A percentile compares a stretch with the other conserved stretches of the same genome.
These are phyloP conservation scores for Ips typographus DNA, from an alignment of 1,140 invertebrate species.

Conservation along the genomic window DNA sequence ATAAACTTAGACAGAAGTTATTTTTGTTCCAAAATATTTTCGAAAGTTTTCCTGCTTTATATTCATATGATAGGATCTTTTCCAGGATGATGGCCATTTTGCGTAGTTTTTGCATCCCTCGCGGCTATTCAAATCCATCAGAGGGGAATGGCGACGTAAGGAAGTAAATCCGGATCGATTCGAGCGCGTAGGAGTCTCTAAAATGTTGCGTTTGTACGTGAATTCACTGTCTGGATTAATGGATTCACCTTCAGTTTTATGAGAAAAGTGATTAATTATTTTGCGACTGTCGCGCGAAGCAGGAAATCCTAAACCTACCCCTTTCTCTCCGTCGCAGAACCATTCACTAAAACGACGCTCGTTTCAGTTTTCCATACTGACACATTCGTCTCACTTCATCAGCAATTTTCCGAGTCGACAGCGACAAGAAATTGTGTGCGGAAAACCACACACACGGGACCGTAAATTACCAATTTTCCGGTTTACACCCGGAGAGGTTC, in stretches of 20 bases:
- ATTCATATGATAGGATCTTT: too few species aligned
- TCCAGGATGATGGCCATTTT: too few species aligned
- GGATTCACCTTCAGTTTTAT: conserved; percentile 5
- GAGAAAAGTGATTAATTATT: conserved; percentile 11
- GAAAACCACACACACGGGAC: background rate
- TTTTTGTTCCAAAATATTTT: too few species aligned
- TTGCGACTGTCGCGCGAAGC: conserved; percentile 1
- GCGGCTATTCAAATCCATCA: conserved; percentile 2
- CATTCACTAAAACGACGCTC: too few species aligned
- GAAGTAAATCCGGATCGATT: conserved; percentile 9
- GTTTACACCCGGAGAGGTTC: background rate
- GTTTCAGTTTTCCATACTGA: too few species aligned
- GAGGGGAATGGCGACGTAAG: conserved; percentile 2
- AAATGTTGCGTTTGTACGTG: conserved; percentile 15
- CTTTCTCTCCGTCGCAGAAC: too few species aligned
- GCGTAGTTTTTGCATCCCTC: conserved; percentile 1
- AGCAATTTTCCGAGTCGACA: background rate
- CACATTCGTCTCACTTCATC: too few species aligned
- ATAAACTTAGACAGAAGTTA: too few species aligned
- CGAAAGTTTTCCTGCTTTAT: too few species aligned
- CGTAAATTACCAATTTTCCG: conserved; percentile 1
- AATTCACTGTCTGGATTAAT: conserved; percentile 16
- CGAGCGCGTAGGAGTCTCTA: conserved; percentile 6
- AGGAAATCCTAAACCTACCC: background rate
- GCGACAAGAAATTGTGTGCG: background rate